Evolutionary conservation across 2,797 vertebrate genomes (phyloP).

Genomic region (Todus mexicanus): DNA sequence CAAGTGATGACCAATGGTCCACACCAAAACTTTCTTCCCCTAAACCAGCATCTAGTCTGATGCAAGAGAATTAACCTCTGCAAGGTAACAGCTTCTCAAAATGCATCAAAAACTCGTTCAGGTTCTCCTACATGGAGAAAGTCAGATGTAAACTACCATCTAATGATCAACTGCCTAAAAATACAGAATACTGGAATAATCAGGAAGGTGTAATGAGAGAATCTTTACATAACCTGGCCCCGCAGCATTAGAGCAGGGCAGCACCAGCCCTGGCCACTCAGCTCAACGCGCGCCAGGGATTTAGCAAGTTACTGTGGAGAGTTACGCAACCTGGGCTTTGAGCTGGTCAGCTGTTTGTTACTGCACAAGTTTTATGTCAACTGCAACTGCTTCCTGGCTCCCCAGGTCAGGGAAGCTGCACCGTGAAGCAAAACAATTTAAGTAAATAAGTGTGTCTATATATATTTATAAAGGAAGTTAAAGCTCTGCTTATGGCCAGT

Average conservation of each 20-base stretch:
- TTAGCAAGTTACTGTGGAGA: neutral
- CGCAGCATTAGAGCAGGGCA: neutral
- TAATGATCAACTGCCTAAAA: neutral
- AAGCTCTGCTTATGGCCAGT: neutral
- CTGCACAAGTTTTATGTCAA: neutral
- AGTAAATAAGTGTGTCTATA: no score
- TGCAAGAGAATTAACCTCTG: neutral
- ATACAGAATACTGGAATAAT: neutral
- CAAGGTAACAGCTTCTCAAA: neutral
- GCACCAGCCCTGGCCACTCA: neutral
- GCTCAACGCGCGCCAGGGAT: neutral
- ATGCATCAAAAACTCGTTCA: accelerated
- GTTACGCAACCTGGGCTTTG: neutral
- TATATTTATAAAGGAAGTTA: neutral
- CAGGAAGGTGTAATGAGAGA: neutral
- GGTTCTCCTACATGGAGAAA: accelerated
- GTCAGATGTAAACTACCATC: neutral
- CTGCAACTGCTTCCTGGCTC: neutral
- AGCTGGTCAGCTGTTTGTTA: neutral
- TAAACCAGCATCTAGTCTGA: neutral
- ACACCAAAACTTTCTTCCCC: neutral
- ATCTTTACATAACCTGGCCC: neutral
- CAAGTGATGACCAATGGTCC: neutral
- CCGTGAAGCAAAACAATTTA: neutral
- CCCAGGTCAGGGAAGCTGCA: accelerated